Evolutionary conservation across 1,140 invertebrate species (phyloP), one percentile per base, ranked within the genome.

Genomic region (Cataglyphis hispanica): DNA sequence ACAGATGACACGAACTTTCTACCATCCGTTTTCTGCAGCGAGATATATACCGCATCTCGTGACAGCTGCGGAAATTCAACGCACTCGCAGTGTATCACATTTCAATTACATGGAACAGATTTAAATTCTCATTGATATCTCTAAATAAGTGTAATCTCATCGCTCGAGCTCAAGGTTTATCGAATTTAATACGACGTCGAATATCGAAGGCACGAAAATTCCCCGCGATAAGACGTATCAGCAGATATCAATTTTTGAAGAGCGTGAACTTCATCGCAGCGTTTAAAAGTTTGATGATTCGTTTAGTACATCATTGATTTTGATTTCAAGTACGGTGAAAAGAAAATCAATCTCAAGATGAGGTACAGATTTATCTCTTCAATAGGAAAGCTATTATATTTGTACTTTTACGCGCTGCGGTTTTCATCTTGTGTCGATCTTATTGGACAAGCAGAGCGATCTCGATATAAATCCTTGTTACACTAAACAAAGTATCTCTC

Each of bases 51-150:
- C 22, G 25, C 66, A 19, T 43, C 66, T 58, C 37, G 77, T 72
- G 78, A 72, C 78, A 60, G 67, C 37, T 43, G 78, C 67, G 78
- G 53, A 83, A 74, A 83, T 83, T 83, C 67, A 61, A 74, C 78
- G 60, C 25, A 77, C 25, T 66, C 75, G 76, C 46, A 53, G 19
- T 2, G 63, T 58, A 69, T 60, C 67, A 56, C 53, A 25, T 37
- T 72, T 83, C 78, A 81, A 72, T 81, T 72, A 72, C 64, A 19
- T 16, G 37, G 13, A 53, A 70, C 50, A 31, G 19, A 22, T 40
- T 60, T 72, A 81, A 40, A 72, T 46, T 72, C 37, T 13, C 27
- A 40, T 25, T 72, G 53, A 60, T 81, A 60, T 25, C 22, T 61
- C 34, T 46, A 60, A 60, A 60, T 25, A 34, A 22, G 7, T 25